Evolutionary conservation across 2,113 vertebrate genomes (phyloP), one percentile per base, ranked within the genome.

Genomic region (Cynoglossus semilaevis): DNA sequence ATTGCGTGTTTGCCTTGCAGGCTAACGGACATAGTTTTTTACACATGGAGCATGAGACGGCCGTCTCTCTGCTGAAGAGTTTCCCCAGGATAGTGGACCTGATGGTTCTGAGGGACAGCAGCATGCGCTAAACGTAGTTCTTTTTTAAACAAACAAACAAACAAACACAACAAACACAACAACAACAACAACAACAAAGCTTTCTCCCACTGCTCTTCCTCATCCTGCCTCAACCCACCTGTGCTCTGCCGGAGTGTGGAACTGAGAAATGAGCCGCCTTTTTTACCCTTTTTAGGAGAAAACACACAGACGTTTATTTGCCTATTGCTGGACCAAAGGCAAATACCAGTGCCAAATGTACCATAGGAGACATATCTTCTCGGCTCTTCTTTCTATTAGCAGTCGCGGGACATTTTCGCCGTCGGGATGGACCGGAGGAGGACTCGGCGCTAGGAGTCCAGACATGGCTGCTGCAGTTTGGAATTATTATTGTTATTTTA

Each of bases 281-380:
- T 76, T 66, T 61, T 53, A 38, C 38, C 63, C 67, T 74, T 76
- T 85, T 58, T 75, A 73, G 52, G 74, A 76, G 71, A 85, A 29
- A 29, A 76, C 51, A 75, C 53, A 65, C 64, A 87, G 71, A 89
- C 90, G 86, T 93, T 94, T 93, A 90, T 93, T 97, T 98, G 96
- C 97, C 97, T 95, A 95, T 97, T 98, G 97, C 97, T 98, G 97
- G 96, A 98, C 94, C 96, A 98, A 98, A 95, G 97, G 96, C 96
- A 94, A 97, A 94, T 87, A 68, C 88, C 91, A 93, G 94, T 98
- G 95, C 97, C 97, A 98, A 97, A 96, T 94, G 95, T 96, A 94
- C 87, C 87, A 92, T 92, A 94, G 82, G 80, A 79, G 80, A 86
- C 92, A 93, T 94, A 92, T 93, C n/a, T n/a, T n/a, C n/a, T n/a